Conservation (phyloP, 2,113 vertebrate species). For the Chloropsis cyanopogon region DNA sequence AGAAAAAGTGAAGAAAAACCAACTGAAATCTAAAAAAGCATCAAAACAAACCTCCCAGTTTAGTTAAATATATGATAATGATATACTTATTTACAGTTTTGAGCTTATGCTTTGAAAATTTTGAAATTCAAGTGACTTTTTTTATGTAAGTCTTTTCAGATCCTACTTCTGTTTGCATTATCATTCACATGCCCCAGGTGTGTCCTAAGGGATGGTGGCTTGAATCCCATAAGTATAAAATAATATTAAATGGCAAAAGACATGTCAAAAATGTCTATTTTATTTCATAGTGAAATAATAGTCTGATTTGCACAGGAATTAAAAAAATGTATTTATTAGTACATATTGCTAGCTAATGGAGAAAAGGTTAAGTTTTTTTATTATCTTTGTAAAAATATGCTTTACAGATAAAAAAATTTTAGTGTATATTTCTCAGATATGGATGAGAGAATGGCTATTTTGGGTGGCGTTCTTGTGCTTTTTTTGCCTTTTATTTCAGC, state of each 20-base stretch:
- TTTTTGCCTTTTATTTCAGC: neutral
- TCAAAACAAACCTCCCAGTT: no score
- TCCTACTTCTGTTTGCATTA: neutral
- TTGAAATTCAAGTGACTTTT: neutral
- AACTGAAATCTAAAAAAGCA: neutral
- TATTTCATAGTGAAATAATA: neutral
- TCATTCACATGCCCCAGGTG: conserved; percentile 23
- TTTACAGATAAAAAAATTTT: neutral
- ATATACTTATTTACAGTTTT: neutral
- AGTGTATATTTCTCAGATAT: neutral
- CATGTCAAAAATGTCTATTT: conserved; percentile 12
- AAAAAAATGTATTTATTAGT: neutral
- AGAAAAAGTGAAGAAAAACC: neutral
- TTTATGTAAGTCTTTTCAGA: neutral
- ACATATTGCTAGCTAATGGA: neutral
- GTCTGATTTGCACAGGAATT: neutral
- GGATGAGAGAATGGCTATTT: neutral
- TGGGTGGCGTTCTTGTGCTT: neutral
- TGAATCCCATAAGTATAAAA: neutral
- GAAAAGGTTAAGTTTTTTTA: neutral
- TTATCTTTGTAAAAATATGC: neutral
- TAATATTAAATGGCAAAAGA: conserved; percentile 23
- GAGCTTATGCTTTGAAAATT: neutral
- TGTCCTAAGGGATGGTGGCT: conserved; percentile 47
- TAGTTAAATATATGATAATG: neutral